A percentile compares a stretch with the other conserved stretches of the same genome.
These are phyloP conservation scores for Otus sunia DNA, from an alignment of 2,113 vertebrate species.

Conservation along the genomic window DNA sequence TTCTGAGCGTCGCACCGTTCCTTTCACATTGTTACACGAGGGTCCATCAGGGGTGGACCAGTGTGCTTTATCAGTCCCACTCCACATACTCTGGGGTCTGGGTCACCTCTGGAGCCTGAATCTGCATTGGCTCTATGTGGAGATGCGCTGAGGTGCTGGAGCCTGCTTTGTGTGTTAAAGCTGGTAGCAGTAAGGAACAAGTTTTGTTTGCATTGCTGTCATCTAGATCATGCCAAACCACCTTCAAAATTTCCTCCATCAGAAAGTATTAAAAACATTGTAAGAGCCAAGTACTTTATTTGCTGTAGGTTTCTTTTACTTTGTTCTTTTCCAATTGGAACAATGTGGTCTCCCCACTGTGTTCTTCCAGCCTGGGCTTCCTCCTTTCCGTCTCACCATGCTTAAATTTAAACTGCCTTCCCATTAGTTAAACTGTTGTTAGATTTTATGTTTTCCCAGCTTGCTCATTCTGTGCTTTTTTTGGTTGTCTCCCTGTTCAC, in stretches of 20 bases:
- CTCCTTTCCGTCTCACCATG: background rate
- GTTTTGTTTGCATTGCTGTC: background rate
- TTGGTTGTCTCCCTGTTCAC: background rate
- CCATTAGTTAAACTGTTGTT: background rate
- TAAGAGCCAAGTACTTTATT: background rate
- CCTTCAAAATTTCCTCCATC: background rate
- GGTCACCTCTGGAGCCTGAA: background rate
- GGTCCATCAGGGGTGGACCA: background rate
- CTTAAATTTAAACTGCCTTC: background rate
- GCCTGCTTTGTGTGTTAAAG: background rate
- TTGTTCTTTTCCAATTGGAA: background rate
- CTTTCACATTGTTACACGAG: background rate
- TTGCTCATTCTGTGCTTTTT: background rate
- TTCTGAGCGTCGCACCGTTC: rapidly evolving
- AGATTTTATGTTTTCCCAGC: background rate
- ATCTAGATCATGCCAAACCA: background rate
- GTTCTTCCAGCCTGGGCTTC: background rate
- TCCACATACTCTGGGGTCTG: background rate
- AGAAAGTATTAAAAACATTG: background rate
- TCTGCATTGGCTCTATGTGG: rapidly evolving
- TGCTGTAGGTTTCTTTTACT: background rate
- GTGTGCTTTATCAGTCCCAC: background rate
- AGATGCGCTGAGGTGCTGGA: background rate
- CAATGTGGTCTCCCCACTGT: background rate
- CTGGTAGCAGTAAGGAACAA: background rate